These are phyloP conservation scores for Erebia palarica DNA, from an alignment of 2,888 invertebrate genomes.

Conservation along the genomic window DNA sequence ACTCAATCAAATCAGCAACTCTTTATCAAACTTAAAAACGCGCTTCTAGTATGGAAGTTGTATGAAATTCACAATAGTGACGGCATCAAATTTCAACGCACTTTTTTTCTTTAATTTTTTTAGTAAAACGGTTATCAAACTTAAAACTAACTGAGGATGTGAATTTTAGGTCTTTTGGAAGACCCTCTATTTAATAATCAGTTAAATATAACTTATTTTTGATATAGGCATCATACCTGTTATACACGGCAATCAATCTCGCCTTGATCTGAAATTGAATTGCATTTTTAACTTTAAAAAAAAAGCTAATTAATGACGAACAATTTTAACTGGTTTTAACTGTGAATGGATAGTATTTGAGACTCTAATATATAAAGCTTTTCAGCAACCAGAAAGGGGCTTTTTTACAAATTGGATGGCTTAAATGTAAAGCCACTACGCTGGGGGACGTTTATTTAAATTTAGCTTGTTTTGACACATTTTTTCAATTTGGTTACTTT, in stretches of 20 bases:
- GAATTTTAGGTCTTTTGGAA: too few relatives aligned
- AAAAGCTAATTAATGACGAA: conserved; percentile 3
- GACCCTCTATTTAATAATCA: too few relatives aligned
- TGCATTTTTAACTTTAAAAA: neutral
- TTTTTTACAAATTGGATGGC: conserved; percentile 19
- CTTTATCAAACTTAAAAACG: too few relatives aligned
- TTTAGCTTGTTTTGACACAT: conserved; percentile 15
- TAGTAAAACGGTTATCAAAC: too few relatives aligned
- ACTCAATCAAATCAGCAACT: too few relatives aligned
- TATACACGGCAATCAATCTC: conserved; percentile 2
- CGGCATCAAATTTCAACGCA: too few relatives aligned
- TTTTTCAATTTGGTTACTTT: conserved; percentile 7
- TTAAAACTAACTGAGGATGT: too few relatives aligned
- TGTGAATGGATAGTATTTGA: conserved; percentile 16
- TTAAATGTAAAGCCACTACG: conserved; percentile 15
- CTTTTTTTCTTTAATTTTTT: too few relatives aligned
- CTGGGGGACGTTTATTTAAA: conserved; percentile 10
- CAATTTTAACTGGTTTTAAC: conserved; percentile 8
- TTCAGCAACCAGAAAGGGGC: conserved; percentile 8
- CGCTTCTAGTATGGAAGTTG: too few relatives aligned
- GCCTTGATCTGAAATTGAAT: conserved; percentile 4
- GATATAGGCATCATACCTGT: too few relatives aligned
- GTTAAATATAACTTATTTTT: too few relatives aligned
- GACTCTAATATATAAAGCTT: conserved; percentile 22
- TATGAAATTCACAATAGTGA: too few relatives aligned